These are phyloP conservation scores for Heterochromis multidens DNA, from an alignment of 2,113 vertebrate species.

Conservation along the genomic window DNA sequence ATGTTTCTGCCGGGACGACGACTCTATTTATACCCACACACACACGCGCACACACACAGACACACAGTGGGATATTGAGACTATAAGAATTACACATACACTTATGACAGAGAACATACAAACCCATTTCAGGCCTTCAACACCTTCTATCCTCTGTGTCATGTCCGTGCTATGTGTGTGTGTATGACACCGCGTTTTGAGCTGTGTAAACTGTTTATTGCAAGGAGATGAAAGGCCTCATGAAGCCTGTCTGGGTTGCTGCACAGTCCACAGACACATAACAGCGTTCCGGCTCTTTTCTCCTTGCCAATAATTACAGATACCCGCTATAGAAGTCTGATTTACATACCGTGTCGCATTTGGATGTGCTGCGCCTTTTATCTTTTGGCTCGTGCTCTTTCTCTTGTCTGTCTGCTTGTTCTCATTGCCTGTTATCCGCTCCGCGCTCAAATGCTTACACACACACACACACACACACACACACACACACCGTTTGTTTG, in stretches of 20 bases:
- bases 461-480: not conserved
- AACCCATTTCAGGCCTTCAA: not conserved
- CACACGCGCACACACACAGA: not conserved
- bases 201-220: slow-evolving; percentile 55
- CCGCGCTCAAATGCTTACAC: not conserved
- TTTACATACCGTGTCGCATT: slow-evolving; percentile 36
- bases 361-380: slow-evolving; percentile 42
- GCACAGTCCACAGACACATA: slow-evolving; percentile 9
- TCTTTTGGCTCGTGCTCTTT: slow-evolving; percentile 21
- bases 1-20: not conserved
- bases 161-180: not conserved
- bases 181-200: slow-evolving; percentile 6
- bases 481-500: slow-evolving; percentile 34
- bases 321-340: slow-evolving; percentile 4
- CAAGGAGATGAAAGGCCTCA: slow-evolving; percentile 50
- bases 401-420: slow-evolving; percentile 31
- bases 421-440: not conserved
- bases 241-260: not conserved
- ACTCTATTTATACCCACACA: not conserved
- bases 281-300: slow-evolving; percentile 1
- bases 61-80: not conserved
- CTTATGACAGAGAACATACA: not conserved
- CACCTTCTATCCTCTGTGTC: slow-evolving; percentile 16
- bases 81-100: not conserved
- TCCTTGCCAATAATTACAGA: slow-evolving; percentile 5